These are phyloP conservation scores for Brachyrhaphis roseni DNA, from an alignment of 2,797 vertebrate species.

Conservation along the genomic window DNA sequence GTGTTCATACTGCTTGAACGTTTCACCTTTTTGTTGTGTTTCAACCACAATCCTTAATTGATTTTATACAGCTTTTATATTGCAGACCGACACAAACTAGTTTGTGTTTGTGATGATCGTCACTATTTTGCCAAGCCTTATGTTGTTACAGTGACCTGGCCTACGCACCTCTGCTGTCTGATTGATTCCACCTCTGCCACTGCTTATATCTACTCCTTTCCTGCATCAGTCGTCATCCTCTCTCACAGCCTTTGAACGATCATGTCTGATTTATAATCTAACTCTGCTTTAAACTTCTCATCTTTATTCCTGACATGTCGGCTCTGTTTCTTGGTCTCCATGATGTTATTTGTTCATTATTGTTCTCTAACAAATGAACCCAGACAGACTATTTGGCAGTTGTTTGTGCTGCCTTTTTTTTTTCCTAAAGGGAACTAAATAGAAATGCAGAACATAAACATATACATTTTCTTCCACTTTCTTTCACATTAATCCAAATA, in stretches of 20 bases:
- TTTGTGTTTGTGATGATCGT: background rate
- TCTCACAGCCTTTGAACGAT: background rate
- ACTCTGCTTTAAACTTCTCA: background rate
- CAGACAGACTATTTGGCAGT: background rate
- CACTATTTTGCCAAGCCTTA: background rate
- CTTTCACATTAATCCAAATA: background rate
- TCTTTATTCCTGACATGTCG: background rate
- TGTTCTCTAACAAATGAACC: background rate
- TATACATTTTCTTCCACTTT: background rate
- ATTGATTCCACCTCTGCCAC: background rate
- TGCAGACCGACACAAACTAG: background rate
- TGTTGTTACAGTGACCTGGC: background rate
- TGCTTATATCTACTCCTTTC: background rate
- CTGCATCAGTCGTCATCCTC: background rate
- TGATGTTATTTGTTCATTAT: background rate
- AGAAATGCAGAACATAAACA: background rate
- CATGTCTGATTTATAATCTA: background rate
- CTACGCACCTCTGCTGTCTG: background rate
- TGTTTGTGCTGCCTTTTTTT: background rate
- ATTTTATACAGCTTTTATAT: background rate
- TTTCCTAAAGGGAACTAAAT: background rate
- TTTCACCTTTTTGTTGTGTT: background rate
- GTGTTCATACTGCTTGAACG: background rate
- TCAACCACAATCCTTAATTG: background rate
- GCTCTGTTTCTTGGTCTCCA: background rate